Evolutionary conservation across 2,113 vertebrate species (phyloP), one percentile per base, ranked within the genome.

Genomic region (Menidia beryllina): DNA sequence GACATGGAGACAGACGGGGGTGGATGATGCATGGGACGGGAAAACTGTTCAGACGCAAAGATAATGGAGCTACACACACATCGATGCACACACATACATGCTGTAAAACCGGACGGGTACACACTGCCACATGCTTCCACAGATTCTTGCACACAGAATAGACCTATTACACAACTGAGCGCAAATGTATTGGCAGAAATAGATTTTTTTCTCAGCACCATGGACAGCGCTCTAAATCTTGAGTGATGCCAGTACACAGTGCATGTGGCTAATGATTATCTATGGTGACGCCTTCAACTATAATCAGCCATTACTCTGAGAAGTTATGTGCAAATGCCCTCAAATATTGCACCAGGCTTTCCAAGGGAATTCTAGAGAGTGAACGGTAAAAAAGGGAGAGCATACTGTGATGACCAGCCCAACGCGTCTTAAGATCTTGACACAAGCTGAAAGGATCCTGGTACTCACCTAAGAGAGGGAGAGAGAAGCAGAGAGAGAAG

Each of bases 31-130:
- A 92, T 91, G 77, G 84, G 83, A 85, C 70, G 66, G 89, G 70
- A 90, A 89, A 90, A 89, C 85, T 78, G 83, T 84, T 92, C 71
- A 83, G 90, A 91, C 90, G 84, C 88, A 88, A 82, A 83, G 90
- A 92, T 92, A 93, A 93, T 91, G 86, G 86, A 89, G 91, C 87
- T 72, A 79, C 76, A 85, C 75, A 86, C 76, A 66, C 38, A 50
- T 19, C 57, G 12, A 15, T 15, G 38, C 15, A 39, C 69, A 83
- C 70, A 72, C 71, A 66, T 50, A 69, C 43, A 79, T 3, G 55
- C 77, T 34, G 39, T 69, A 65, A 79, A 73, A 69, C 87, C 36
- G 85, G 76, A 86, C 77, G 63, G 68, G 62, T 48, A 79, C 52
- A 75, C 65, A 77, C 83, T 74, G 78, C 66, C 79, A 82, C 86